Percentiles rank a stretch among this genome's conserved stretches.
These are phyloP conservation scores for Troides aeacus DNA, from an alignment of 2,888 invertebrate species.

Conservation along the genomic window DNA sequence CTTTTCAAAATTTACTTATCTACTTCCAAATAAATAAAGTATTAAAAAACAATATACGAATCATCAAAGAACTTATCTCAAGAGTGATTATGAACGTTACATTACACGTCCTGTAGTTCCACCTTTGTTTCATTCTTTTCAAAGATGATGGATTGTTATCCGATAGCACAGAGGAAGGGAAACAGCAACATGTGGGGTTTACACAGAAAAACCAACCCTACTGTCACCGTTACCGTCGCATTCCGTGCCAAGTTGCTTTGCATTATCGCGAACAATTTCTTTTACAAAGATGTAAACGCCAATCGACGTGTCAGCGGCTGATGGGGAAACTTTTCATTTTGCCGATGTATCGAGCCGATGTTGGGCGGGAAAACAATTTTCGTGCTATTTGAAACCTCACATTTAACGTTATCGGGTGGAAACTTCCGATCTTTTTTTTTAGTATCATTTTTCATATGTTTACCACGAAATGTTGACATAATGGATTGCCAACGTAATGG, in stretches of 20 bases:
- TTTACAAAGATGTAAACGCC: conserved; percentile 75
- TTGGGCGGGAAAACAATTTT: conserved; percentile 71
- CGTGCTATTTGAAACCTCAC: conserved; percentile 66
- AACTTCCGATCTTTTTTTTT: conserved; percentile 46
- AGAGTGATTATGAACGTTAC: conserved; percentile 34
- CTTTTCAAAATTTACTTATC: no score
- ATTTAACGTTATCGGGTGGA: conserved; percentile 72
- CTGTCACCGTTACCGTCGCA: conserved; percentile 42
- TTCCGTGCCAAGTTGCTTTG: conserved; percentile 62
- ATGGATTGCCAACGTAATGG: conserved; percentile 44
- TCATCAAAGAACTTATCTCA: conserved; percentile 30
- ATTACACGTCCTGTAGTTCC: conserved; percentile 40
- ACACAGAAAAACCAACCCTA: conserved; percentile 50
- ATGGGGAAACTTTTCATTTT: conserved; percentile 77
- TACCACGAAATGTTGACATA: conserved; percentile 43
- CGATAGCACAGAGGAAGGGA: conserved; percentile 60
- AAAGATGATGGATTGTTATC: conserved; percentile 70
- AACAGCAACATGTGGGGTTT: conserved; percentile 55
- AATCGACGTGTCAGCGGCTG: conserved; percentile 74
- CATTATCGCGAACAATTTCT: conserved; percentile 61
- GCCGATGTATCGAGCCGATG: conserved; percentile 60
- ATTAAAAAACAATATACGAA: no score
- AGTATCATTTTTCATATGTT: conserved; percentile 49
- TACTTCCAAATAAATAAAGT: no score
- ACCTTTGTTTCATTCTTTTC: conserved; percentile 59